phyloP scores from a whole-genome alignment of 2,888 invertebrate species.

The Stegana nigrithorax region DNA sequence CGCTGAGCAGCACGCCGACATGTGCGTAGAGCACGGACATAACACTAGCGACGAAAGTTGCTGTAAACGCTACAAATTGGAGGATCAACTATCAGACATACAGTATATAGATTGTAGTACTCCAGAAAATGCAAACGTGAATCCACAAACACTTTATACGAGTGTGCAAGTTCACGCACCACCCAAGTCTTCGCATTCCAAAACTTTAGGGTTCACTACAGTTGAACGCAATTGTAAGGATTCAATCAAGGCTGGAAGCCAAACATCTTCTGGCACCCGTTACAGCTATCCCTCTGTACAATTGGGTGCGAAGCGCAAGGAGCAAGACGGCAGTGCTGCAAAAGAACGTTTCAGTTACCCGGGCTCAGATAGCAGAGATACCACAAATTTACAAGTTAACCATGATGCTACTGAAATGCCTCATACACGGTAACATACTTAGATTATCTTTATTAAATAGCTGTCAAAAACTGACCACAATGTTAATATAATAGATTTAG shows the following conservation, averaged over 20 bases:
- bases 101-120: constrained; percentile 86
- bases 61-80: constrained; percentile 77
- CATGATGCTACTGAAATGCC: constrained; percentile 18
- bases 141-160: constrained; percentile 62
- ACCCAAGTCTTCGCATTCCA: constrained; percentile 57
- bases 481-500: no score
- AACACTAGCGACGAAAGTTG: constrained; percentile 69
- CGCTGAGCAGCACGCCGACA: neutral
- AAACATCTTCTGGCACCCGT: constrained; percentile 42
- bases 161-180: constrained; percentile 68
- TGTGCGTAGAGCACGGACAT: constrained; percentile 53
- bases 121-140: constrained; percentile 73
- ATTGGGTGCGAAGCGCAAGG: constrained; percentile 65
- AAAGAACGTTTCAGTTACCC: constrained; percentile 69
- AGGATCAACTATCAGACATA: constrained; percentile 82
- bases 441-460: neutral
- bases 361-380: constrained; percentile 48
- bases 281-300: constrained; percentile 68
- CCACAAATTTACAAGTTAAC: constrained; percentile 28
- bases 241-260: constrained; percentile 5
- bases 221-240: constrained; percentile 19
- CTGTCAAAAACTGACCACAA: no score
- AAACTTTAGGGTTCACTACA: constrained; percentile 34
- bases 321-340: constrained; percentile 51
- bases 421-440: constrained; percentile 26